These are phyloP conservation scores for Magallana ariakensis DNA, from an alignment of 1,140 invertebrate genomes.

Conservation along the genomic window DNA sequence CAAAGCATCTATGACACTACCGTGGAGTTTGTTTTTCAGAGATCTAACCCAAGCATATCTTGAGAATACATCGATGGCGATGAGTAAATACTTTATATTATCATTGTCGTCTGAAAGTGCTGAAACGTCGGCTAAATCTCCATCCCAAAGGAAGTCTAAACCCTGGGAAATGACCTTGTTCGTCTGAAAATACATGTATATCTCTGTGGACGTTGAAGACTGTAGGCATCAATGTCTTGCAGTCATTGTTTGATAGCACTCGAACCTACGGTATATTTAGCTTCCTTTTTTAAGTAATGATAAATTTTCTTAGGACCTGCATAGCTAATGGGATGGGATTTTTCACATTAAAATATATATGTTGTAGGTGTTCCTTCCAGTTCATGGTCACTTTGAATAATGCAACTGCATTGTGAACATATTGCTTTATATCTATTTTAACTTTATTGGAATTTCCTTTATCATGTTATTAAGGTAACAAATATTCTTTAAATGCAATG, in stretches of 20 bases:
- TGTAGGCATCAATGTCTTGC: conserved; percentile 50
- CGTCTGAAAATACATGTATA: conserved; percentile 40
- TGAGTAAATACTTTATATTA: conserved; percentile 18
- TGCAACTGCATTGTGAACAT: background rate
- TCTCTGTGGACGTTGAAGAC: conserved; percentile 41
- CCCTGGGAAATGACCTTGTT: conserved; percentile 46
- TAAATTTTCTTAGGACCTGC: conserved; percentile 51
- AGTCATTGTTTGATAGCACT: conserved; percentile 49
- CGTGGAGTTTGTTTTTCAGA: conserved; percentile 39
- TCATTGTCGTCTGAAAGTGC: conserved; percentile 32
- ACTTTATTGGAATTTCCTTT: background rate
- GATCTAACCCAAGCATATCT: conserved; percentile 26
- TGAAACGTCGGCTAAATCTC: conserved; percentile 33
- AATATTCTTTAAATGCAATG: background rate
- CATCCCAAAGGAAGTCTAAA: conserved; percentile 43
- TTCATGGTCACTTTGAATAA: background rate
- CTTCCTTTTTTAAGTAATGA: conserved; percentile 43
- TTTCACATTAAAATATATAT: conserved; percentile 47
- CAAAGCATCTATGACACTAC: conserved; percentile 30
- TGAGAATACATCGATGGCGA: conserved; percentile 48
- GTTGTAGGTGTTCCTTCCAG: conserved; percentile 52
- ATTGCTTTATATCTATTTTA: background rate
- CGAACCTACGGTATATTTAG: conserved; percentile 52
- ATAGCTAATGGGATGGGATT: conserved; percentile 46
- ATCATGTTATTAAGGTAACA: background rate